Percentiles rank a stretch among this genome's conserved stretches.
phyloP scores from a whole-genome alignment of 2,888 invertebrate genomes.

The Drosophila suboccidentalis region DNA sequence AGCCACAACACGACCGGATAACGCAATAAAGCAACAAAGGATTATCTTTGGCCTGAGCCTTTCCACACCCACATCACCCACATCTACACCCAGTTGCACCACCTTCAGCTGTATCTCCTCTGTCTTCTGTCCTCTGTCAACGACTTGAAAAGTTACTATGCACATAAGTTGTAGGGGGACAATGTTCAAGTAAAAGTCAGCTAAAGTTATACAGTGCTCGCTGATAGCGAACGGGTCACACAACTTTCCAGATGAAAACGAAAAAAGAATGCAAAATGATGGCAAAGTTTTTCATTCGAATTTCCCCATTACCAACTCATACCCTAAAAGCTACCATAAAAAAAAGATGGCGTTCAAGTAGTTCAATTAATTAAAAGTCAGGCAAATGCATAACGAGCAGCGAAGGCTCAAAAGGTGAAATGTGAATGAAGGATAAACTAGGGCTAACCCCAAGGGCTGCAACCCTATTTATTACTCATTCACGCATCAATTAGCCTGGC shows the following conservation, averaged over 20 bases:
- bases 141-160: constrained; percentile 57
- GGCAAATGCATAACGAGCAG: constrained; percentile 54
- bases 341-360: constrained; percentile 46
- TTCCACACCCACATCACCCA: constrained; percentile 13
- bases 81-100: background rate
- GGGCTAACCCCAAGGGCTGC: background rate
- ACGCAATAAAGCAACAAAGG: constrained; percentile 74
- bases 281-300: constrained; percentile 53
- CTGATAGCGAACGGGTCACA: constrained; percentile 59
- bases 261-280: constrained; percentile 41
- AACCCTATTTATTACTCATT: background rate
- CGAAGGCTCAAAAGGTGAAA: constrained; percentile 14
- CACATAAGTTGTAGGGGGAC: constrained; percentile 22
- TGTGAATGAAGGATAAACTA: background rate
- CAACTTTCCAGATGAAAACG: constrained; percentile 46
- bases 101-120: background rate
- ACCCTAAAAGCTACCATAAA: constrained; percentile 19
- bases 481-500: constrained; percentile 21
- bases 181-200: constrained; percentile 63
- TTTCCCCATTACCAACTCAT: background rate
- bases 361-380: constrained; percentile 77
- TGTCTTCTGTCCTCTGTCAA: constrained; percentile 7
- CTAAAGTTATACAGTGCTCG: constrained; percentile 57
- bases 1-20: constrained; percentile 63
- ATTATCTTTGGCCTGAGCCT: constrained; percentile 59